Evolutionary conservation across 2,113 vertebrate species (phyloP).

Genomic region (Psephotus haematonotus): DNA sequence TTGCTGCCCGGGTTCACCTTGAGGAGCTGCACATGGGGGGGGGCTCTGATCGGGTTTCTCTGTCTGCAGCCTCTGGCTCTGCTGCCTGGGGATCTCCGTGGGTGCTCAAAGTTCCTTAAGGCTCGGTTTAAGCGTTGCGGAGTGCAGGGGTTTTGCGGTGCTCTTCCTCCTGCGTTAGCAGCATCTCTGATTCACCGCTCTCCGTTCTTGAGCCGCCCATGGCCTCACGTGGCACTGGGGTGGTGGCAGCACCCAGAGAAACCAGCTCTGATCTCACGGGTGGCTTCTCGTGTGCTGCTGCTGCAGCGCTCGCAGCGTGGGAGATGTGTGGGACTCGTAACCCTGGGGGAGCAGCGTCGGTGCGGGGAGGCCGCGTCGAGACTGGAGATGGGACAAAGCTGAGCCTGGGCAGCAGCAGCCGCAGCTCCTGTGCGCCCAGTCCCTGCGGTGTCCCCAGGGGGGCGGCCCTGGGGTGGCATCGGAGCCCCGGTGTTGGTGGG

Average conservation of each 20-base stretch:
- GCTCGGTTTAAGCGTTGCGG: background rate
- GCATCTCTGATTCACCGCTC: background rate
- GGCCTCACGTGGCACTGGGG: background rate
- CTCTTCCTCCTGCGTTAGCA: background rate
- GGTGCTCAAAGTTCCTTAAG: rapidly evolving
- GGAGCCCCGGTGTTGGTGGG: background rate
- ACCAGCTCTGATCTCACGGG: background rate
- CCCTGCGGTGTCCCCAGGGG: rapidly evolving
- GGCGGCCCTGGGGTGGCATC: background rate
- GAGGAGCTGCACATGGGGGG: background rate
- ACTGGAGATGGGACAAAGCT: background rate
- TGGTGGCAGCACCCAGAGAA: background rate
- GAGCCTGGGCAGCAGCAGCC: background rate
- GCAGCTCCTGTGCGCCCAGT: rapidly evolving
- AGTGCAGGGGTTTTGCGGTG: background rate
- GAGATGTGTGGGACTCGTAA: rapidly evolving
- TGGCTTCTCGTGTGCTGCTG: rapidly evolving
- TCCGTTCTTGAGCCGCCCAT: background rate
- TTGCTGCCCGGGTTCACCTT: background rate
- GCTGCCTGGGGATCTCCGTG: background rate
- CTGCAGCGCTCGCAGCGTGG: background rate
- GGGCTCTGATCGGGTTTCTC: background rate
- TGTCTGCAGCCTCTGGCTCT: background rate
- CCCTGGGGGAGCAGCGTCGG: background rate
- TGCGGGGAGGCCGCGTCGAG: background rate